phyloP scores from a whole-genome alignment of 1,140 invertebrate species.

The Zophobas atratus region DNA sequence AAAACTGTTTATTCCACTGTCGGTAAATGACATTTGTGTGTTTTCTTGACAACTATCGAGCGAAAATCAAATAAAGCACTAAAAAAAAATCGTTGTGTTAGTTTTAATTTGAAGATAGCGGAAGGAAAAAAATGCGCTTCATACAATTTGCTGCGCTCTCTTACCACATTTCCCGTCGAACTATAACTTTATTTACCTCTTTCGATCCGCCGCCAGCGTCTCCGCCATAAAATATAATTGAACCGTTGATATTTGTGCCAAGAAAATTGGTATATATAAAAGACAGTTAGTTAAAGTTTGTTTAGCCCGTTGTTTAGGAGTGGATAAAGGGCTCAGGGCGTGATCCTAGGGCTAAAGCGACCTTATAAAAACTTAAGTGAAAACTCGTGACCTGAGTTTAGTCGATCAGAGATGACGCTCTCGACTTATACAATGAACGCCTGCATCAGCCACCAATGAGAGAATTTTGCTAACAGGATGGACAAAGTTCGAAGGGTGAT shows the following conservation, averaged over 20 bases:
- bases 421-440: conserved; percentile 34
- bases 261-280: conserved; percentile 27
- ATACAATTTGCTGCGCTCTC: neutral
- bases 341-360: conserved; percentile 29
- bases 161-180: neutral
- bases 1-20: no score
- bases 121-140: no score
- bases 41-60: no score
- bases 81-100: no score
- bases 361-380: conserved; percentile 52
- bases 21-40: no score
- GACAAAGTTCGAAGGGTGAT: conserved; percentile 1
- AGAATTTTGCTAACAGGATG: conserved; percentile 1
- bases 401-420: conserved; percentile 16
- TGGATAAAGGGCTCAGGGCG: conserved; percentile 41
- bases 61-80: no score
- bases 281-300: conserved; percentile 40
- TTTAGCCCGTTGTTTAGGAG: conserved; percentile 39
- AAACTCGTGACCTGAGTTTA: conserved; percentile 49
- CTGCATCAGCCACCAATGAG: conserved; percentile 7
- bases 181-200: neutral
- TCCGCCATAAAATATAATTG: conserved; percentile 30
- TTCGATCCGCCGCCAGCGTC: neutral
- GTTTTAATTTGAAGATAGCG: no score
- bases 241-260: conserved; percentile 17